Conservation (phyloP, 2,797 vertebrate genomes). For the Gymnothorax javanicus region DNA sequence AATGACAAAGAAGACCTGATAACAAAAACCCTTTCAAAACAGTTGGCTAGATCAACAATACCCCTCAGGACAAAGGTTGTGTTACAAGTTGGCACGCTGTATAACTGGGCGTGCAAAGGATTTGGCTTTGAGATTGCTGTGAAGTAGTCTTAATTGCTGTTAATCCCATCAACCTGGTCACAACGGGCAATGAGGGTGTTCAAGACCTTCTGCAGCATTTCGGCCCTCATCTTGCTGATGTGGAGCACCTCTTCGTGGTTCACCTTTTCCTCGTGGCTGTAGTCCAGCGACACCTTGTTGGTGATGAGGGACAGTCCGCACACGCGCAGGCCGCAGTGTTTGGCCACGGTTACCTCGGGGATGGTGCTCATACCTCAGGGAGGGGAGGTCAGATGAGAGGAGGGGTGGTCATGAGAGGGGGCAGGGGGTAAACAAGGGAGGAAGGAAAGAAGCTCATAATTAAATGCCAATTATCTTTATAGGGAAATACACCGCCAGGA, state of each 20-base stretch:
- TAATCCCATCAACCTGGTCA: slow-evolving; percentile 61
- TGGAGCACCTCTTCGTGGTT: slow-evolving; percentile 71
- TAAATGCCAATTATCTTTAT: slow-evolving; percentile 37
- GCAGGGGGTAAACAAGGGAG: neutral
- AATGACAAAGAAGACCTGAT: no score
- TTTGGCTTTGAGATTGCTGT: neutral
- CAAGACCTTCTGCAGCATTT: slow-evolving; percentile 66
- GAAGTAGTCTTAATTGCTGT: slow-evolving; percentile 49
- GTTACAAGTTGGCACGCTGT: neutral
- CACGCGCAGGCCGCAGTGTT: slow-evolving; percentile 68
- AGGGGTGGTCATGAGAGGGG: neutral
- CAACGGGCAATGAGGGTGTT: slow-evolving; percentile 59
- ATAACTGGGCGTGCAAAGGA: neutral
- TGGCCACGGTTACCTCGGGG: slow-evolving; percentile 71
- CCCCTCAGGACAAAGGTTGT: neutral
- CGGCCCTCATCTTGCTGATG: slow-evolving; percentile 68
- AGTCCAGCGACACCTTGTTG: slow-evolving; percentile 72
- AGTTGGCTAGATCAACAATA: no score
- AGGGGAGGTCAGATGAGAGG: neutral
- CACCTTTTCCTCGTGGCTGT: slow-evolving; percentile 69
- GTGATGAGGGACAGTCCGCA: slow-evolving; percentile 73
- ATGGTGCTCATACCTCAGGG: slow-evolving; percentile 70
- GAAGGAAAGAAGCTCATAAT: slow-evolving; percentile 34
- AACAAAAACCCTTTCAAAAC: no score
- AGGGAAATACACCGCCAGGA: slow-evolving; percentile 32